phyloP scores from a whole-genome alignment of 2,888 invertebrate genomes.

The Leptogaster cylindrica region DNA sequence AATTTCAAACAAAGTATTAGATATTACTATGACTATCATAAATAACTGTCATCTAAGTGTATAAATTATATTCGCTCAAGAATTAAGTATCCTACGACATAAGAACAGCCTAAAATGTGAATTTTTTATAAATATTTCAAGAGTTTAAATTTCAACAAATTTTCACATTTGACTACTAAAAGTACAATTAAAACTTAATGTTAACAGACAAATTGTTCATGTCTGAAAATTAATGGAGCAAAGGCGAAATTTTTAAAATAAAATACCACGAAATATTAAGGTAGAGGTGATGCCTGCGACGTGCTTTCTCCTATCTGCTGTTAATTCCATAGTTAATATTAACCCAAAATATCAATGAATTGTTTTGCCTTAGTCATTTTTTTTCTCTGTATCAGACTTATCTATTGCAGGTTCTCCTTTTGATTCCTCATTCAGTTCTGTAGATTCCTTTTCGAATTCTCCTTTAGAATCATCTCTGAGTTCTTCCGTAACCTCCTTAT shows the following conservation, averaged over 20 bases:
- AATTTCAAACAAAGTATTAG: constrained; percentile 26
- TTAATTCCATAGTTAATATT: too few relatives aligned
- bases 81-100: constrained; percentile 31
- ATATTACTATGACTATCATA: constrained; percentile 29
- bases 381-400: constrained; percentile 10
- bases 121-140: constrained; percentile 16
- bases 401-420: not conserved
- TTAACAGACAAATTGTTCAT: not conserved
- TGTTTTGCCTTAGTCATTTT: constrained; percentile 14
- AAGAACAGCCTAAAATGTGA: constrained; percentile 28
- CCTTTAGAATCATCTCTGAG: not conserved
- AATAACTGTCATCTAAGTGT: constrained; percentile 13
- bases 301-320: too few relatives aligned
- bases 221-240: too few relatives aligned
- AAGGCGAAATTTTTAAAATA: too few relatives aligned
- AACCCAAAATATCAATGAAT: too few relatives aligned
- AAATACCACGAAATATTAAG: too few relatives aligned
- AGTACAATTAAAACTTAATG: not conserved
- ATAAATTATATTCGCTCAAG: constrained; percentile 23
- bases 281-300: too few relatives aligned
- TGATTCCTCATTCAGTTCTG: not conserved
- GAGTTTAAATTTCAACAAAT: constrained; percentile 11
- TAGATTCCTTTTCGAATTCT: not conserved
- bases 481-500: not conserved
- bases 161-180: not conserved